Conservation (phyloP, 2,888 invertebrate genomes). For the Slavum lentiscoides region DNA sequence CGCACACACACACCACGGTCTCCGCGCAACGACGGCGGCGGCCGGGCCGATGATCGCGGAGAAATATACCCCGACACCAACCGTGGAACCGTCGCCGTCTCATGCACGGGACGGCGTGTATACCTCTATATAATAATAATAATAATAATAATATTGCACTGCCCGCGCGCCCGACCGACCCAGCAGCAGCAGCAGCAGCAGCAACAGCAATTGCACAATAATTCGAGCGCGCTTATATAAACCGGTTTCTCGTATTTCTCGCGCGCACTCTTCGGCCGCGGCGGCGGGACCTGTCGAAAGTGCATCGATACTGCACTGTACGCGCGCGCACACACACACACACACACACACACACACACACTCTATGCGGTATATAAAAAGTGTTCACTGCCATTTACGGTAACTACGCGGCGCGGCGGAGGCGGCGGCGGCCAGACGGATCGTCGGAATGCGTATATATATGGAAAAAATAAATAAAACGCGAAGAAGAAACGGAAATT, state of each 20-base stretch:
- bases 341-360: too few relatives aligned
- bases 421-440: not conserved
- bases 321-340: too few relatives aligned
- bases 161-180: too few relatives aligned
- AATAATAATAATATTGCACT: constrained; percentile 39
- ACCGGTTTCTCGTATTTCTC: constrained; percentile 39
- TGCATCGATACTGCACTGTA: constrained; percentile 21
- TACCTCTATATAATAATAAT: not conserved
- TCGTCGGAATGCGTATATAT: not conserved
- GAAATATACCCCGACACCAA: constrained; percentile 17
- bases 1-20: constrained; percentile 2
- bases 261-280: constrained; percentile 1
- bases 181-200: too few relatives aligned
- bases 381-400: constrained; percentile 33
- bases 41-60: constrained; percentile 1
- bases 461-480: constrained; percentile 25
- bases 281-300: constrained; percentile 33
- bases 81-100: not conserved
- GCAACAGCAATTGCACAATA: constrained; percentile 33
- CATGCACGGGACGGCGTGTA: too few relatives aligned
- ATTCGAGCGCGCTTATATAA: constrained; percentile 32
- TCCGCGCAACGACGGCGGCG: not conserved
- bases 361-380: too few relatives aligned
- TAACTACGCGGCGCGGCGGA: too few relatives aligned
- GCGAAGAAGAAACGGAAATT: not conserved